A percentile compares a stretch with the other conserved stretches of the same genome.
Evolutionary conservation across 1,140 invertebrate genomes (phyloP).

Genomic region (Ylistrum balloti): DNA sequence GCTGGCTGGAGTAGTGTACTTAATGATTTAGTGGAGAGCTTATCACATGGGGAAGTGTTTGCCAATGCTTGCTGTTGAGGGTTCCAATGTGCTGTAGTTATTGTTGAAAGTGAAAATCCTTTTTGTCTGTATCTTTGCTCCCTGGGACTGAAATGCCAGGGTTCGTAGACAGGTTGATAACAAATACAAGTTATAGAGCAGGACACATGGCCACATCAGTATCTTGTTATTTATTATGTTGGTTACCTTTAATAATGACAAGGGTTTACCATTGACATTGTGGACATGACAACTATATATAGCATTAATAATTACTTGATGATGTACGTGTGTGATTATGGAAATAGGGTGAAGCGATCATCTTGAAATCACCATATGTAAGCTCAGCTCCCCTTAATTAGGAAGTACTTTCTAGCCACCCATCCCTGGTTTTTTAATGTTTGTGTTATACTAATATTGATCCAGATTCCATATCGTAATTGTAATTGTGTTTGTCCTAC

Average conservation of each 20-base stretch:
- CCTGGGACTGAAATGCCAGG: constrained; percentile 22
- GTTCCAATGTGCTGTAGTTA: constrained; percentile 38
- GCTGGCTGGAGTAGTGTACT: constrained; percentile 37
- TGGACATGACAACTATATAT: no score
- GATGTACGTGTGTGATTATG: no score
- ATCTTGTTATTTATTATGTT: neutral
- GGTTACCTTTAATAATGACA: neutral
- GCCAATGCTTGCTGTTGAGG: constrained; percentile 31
- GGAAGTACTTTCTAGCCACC: no score
- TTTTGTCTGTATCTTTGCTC: constrained; percentile 38
- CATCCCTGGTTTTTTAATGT: no score
- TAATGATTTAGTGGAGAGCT: constrained; percentile 38
- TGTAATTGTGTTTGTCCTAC: no score
- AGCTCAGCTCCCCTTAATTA: no score
- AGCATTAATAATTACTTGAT: no score
- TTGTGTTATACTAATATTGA: no score
- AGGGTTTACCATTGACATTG: no score
- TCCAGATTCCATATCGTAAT: no score
- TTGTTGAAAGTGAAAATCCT: constrained; percentile 39
- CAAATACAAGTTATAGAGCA: neutral
- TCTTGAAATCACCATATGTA: no score
- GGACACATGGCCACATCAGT: neutral
- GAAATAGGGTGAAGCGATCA: no score
- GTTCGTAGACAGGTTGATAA: constrained; percentile 26
- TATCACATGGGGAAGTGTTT: constrained; percentile 33